These are phyloP conservation scores for Epirrhoe alternata DNA, from an alignment of 2,888 invertebrate genomes.

Conservation along the genomic window DNA sequence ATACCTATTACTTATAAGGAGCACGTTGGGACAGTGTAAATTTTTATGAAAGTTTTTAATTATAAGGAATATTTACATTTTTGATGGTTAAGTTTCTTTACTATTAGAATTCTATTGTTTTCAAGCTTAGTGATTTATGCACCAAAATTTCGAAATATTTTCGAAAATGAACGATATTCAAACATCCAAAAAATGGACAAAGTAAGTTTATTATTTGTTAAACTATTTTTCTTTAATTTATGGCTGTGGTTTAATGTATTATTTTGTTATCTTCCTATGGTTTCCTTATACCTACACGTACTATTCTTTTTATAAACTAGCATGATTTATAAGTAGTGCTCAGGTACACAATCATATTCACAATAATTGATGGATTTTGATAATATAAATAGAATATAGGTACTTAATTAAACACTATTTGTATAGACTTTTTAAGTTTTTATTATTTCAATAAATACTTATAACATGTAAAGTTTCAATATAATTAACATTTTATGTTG, in stretches of 20 bases:
- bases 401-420: neutral
- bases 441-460: neutral
- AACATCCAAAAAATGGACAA: conserved; percentile 28
- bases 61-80: conserved; percentile 23
- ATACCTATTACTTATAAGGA: conserved; percentile 41
- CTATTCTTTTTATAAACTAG: conserved; percentile 1
- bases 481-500: conserved; percentile 61
- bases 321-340: conserved; percentile 7
- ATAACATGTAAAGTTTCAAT: conserved; percentile 2
- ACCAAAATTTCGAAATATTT: conserved; percentile 18
- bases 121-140: conserved; percentile 36
- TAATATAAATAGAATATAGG: neutral
- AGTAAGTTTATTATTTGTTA: conserved; percentile 24
- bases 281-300: conserved; percentile 7
- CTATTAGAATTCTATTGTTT: conserved; percentile 23
- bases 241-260: conserved; percentile 26
- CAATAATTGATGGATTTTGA: neutral
- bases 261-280: neutral
- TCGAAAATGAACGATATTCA: conserved; percentile 5
- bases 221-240: conserved; percentile 27
- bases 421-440: neutral
- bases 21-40: conserved; percentile 49
- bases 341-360: neutral
- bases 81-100: conserved; percentile 20
- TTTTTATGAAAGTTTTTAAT: conserved; percentile 43